Evolutionary conservation across 2,797 vertebrate species (phyloP), one percentile per base, ranked within the genome.

Genomic region (Chloroceryle inda): DNA sequence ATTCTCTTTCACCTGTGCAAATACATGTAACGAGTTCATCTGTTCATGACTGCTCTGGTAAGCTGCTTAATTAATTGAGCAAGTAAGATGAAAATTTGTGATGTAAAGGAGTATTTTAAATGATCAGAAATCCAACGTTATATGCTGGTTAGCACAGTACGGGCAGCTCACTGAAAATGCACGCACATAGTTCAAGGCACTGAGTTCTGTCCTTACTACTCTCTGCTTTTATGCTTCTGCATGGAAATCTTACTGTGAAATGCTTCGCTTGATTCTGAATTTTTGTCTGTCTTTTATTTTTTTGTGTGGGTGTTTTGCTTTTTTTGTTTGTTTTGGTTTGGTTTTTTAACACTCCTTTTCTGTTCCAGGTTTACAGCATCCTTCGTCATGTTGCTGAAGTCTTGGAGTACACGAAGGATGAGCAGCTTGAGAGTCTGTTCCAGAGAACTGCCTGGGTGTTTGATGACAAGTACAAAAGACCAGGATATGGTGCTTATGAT

Each of bases 401-500:
- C 84, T 97, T 99, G 96, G 99, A 99, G 6, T 99, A 99, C 97
- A 99, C 97, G 62, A 99, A 99, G 97, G 99, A 99, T 29, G 99
- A 99, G 96, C 99, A 99, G 95, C 98, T 99, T 42, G 99, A 99
- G 96, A 99, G 99, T 95, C 97, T 99, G 79, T 99, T 99, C 97
- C 99, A 99, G 98, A 99, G 99, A 95, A 99, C 99, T 23, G 99
- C 99, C 93, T 99, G 99, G 99, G 99, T 99, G 13, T 99, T 99
- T 35, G 99, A 99, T 94, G 99, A 99, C 98, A 99, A 99, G 86
- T 99, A 99, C 98, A 99, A 99, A 97, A 98, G 99, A 76, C 99
- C 99, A 0, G 99, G 99, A 97, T 99, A 99, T n/a, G 99, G 99
- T 18, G 99, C 99, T 59, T 99, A 99, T 5, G 99, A 99, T 78